Base-by-base conservation (phyloP, 2,888 invertebrate species). In the Xanthorhoe designata region DNA sequence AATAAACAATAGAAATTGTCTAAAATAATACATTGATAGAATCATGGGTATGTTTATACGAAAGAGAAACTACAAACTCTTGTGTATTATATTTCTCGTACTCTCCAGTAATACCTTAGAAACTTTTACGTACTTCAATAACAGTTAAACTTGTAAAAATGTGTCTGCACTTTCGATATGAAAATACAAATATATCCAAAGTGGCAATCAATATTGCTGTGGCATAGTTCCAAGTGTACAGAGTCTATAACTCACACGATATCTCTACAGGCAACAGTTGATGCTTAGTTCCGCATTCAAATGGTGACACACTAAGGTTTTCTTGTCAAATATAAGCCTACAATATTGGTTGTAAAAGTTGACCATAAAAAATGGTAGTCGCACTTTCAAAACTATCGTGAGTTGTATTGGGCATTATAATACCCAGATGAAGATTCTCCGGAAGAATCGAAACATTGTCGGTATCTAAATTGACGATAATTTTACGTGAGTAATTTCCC, bases 161-260 rank as follows among this genome's bases (percentile, higher is more conserved):
- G 18, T 51, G 17, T 54, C 59, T 42, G 42, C 57, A 57, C 55
- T 49, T 17, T 50, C 50, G 38, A 53, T 75, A 78, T 80, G 73
- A 53, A 77, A 77, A 77, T 75, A 76, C 68, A 75, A 76, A 80
- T 7, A 81, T 80, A 81, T 73, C 66, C 60, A 70, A 82, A 83
- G 79, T 79, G 77, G 78, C 74, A 79, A 83, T 84, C 82, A 77
- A 84, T 82, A 84, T 74, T 68, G 69, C 72, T 51, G 68, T 84
- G 84, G 84, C 84, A 75, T 70, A 45, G 75, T 69, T 79, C 84
- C 84, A 84, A 81, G 73, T 72, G 75, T 72, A 68, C 70, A 72
- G 74, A 73, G 70, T 74, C 69, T 72, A 78, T 83, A 80, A 80
- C 71, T 85, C 77, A 79, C 62, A 67, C 73, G 76, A 75, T 78